These are phyloP conservation scores for Taenaris catops DNA, from an alignment of 2,888 invertebrate genomes.

Conservation along the genomic window DNA sequence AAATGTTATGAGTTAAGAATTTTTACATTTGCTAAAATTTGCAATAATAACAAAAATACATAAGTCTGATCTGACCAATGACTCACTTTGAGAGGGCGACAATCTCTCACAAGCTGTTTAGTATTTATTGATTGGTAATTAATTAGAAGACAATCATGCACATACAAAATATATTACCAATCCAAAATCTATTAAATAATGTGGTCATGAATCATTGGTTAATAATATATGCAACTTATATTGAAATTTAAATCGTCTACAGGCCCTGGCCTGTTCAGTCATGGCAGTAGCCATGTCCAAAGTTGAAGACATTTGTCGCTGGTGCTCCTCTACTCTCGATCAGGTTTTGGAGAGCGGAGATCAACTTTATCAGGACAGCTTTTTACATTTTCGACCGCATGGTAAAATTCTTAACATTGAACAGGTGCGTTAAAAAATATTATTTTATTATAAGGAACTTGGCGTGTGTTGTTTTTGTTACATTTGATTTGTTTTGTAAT, in stretches of 20 bases:
- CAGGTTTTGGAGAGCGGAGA: conserved; percentile 76
- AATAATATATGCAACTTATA: not conserved
- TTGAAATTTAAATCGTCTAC: conserved; percentile 4
- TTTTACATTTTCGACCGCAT: conserved; percentile 68
- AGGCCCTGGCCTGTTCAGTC: conserved; percentile 66
- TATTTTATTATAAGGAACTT: not conserved
- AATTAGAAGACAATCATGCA: no score
- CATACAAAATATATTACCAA: no score
- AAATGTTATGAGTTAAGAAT: no score
- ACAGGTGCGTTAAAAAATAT: conserved; percentile 50
- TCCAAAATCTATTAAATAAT: no score
- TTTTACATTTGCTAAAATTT: no score
- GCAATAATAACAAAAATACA: no score
- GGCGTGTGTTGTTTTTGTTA: no score
- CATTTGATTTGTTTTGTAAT: not conserved
- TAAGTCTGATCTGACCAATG: no score
- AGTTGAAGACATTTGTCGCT: conserved; percentile 72
- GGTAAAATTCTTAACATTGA: conserved; percentile 40
- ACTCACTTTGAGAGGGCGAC: no score
- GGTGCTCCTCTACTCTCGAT: conserved; percentile 76
- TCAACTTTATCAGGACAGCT: conserved; percentile 81
- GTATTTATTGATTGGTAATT: no score
- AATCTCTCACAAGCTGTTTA: no score
- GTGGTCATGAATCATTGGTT: no score
- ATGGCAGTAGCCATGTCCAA: conserved; percentile 78